Evolutionary conservation across 2,113 vertebrate genomes (phyloP).

Genomic region (Microcebus ravelobensis): DNA sequence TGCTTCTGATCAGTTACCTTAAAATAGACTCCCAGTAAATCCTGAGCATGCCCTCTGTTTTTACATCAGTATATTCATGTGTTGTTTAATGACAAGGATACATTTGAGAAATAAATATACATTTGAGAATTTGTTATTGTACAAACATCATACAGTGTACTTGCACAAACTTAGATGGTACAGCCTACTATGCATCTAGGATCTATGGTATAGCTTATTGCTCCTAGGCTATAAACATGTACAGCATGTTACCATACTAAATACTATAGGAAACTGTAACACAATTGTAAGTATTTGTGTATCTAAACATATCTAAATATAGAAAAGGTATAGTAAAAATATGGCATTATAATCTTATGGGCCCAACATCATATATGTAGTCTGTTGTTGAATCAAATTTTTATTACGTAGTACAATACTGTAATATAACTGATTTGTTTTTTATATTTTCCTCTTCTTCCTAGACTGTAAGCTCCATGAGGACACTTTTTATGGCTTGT

Average conservation of each 20-base stretch:
- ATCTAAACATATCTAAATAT: background rate
- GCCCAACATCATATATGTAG: background rate
- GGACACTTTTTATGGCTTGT: background rate
- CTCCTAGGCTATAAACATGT: background rate
- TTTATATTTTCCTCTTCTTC: background rate
- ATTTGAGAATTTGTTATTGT: background rate
- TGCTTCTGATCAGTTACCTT: background rate
- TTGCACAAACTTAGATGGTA: background rate
- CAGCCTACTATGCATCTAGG: background rate
- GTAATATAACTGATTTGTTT: background rate
- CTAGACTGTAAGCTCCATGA: background rate
- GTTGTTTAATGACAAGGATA: background rate
- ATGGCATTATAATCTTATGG: background rate
- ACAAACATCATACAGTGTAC: background rate
- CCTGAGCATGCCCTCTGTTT: background rate
- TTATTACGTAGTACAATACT: background rate
- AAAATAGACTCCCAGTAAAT: background rate
- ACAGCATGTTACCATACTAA: background rate
- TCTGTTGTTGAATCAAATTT: background rate
- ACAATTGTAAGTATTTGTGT: background rate
- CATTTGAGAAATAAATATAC: background rate
- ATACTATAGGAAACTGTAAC: background rate
- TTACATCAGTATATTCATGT: background rate
- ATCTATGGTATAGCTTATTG: background rate
- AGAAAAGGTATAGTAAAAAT: background rate